Conservation (phyloP, 2,888 invertebrate genomes). For the Vanessa cardui region DNA sequence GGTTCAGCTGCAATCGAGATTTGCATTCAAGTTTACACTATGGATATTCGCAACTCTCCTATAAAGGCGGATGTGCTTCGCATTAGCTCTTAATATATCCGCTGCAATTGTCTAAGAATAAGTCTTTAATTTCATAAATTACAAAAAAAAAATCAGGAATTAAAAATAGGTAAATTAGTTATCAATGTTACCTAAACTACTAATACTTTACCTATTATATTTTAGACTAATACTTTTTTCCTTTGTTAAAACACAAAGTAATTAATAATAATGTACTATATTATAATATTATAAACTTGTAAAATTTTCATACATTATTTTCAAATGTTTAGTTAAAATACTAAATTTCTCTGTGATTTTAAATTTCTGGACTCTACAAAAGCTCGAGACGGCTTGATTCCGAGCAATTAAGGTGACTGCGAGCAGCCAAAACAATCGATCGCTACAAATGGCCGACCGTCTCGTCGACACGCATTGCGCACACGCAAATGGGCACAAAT, state of each 20-base stretch:
- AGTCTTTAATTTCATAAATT: constrained; percentile 2
- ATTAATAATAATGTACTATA: too few relatives aligned
- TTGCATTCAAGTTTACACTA: constrained; percentile 46
- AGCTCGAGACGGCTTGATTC: constrained; percentile 73
- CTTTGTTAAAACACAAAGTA: too few relatives aligned
- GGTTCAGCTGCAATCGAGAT: constrained; percentile 72
- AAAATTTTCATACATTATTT: too few relatives aligned
- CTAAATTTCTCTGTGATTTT: too few relatives aligned
- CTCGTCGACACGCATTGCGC: constrained; percentile 53
- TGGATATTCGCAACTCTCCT: constrained; percentile 46
- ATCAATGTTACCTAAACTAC: too few relatives aligned
- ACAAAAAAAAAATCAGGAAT: too few relatives aligned
- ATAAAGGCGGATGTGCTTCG: constrained; percentile 59
- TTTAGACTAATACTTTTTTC: too few relatives aligned
- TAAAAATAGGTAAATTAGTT: too few relatives aligned
- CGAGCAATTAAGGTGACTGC: constrained; percentile 78
- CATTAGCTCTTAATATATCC: constrained; percentile 57
- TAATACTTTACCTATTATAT: too few relatives aligned
- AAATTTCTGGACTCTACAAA: constrained; percentile 44
- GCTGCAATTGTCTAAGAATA: constrained; percentile 47
- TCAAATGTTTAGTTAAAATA: too few relatives aligned
- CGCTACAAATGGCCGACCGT: constrained; percentile 72
- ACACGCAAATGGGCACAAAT: constrained; percentile 39
- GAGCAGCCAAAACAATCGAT: constrained; percentile 82
- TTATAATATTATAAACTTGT: too few relatives aligned